Evolutionary conservation across 2,797 vertebrate genomes (phyloP).

Genomic region (Neopelma chrysocephalum): DNA sequence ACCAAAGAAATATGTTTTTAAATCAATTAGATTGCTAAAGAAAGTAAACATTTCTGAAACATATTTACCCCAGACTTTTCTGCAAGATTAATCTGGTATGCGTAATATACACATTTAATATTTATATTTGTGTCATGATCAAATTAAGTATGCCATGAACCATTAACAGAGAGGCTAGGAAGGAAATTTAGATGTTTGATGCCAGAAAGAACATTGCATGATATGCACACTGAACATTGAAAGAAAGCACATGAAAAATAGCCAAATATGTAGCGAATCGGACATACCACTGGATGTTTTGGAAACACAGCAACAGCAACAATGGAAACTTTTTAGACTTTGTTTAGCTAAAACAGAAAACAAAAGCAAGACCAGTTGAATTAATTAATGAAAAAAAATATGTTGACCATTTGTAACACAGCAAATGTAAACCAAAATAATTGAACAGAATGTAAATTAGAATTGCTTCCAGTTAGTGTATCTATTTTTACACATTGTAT

Average conservation of each 20-base stretch:
- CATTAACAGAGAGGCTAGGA: not conserved
- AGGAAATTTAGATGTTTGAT: slow-evolving; percentile 4
- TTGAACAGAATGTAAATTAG: slow-evolving; percentile 53
- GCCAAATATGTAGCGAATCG: slow-evolving; percentile 27
- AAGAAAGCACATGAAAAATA: slow-evolving; percentile 6
- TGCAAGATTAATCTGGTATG: slow-evolving; percentile 10
- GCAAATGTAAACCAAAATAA: slow-evolving; percentile 54
- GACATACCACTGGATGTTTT: slow-evolving; percentile 64
- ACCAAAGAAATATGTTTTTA: not conserved
- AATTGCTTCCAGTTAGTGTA: slow-evolving; percentile 57
- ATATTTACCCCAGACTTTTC: slow-evolving; percentile 14
- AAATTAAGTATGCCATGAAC: not conserved
- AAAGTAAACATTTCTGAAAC: slow-evolving; percentile 23
- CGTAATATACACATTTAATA: not conserved
- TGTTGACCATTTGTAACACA: slow-evolving; percentile 54
- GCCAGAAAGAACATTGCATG: not conserved
- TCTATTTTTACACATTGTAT: slow-evolving; percentile 60
- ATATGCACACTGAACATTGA: not conserved
- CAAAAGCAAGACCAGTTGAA: slow-evolving; percentile 70
- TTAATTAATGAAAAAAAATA: slow-evolving; percentile 76
- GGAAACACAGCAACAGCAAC: slow-evolving; percentile 70
- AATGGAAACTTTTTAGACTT: slow-evolving; percentile 67
- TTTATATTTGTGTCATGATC: not conserved
- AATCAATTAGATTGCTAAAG: not conserved
- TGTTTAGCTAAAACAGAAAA: slow-evolving; percentile 71